Evolutionary conservation across 2,113 vertebrate genomes (phyloP).

Genomic region (Tyto alba): DNA sequence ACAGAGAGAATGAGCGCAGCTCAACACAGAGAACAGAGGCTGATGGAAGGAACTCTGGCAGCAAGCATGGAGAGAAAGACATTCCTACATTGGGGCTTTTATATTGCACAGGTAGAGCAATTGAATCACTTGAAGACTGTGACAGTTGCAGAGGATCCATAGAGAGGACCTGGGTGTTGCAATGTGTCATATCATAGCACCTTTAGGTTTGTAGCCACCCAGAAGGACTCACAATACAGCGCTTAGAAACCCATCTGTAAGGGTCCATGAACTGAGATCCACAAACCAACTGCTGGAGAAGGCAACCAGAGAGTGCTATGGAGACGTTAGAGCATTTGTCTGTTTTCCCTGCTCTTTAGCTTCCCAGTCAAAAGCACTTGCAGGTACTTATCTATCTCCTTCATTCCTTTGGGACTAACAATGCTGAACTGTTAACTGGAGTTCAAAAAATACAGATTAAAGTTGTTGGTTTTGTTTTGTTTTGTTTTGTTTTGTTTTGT

Average conservation of each 20-base stretch:
- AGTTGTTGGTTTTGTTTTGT: too few species aligned
- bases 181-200: not conserved
- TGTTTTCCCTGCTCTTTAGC: not conserved
- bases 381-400: not conserved
- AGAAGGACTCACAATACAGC: not conserved
- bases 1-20: not conserved
- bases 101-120: not conserved
- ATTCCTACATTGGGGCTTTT: not conserved
- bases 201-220: not conserved
- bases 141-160: not conserved
- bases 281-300: not conserved
- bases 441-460: not conserved
- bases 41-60: not conserved
- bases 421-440: not conserved
- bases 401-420: not conserved
- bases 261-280: not conserved
- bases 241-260: not conserved
- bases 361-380: not conserved
- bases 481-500: too few species aligned
- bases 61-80: not conserved
- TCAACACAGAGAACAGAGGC: not conserved
- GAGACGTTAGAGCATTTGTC: not conserved
- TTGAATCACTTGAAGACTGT: not conserved
- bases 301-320: not conserved
- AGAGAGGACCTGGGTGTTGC: not conserved